These are phyloP conservation scores for Clitarchus hookeri DNA, from an alignment of 2,888 invertebrate species.

Conservation along the genomic window DNA sequence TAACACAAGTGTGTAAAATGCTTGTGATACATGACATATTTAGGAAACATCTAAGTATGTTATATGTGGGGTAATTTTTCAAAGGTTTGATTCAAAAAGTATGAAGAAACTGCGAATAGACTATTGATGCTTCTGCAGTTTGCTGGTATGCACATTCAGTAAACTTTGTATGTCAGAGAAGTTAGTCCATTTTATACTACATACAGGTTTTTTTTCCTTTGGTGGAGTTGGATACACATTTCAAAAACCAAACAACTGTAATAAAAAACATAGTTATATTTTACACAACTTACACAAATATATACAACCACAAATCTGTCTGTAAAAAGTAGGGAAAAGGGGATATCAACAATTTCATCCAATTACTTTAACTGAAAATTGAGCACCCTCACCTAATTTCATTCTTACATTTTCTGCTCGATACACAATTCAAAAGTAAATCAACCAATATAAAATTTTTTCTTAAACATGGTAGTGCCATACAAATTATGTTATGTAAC, in stretches of 20 bases:
- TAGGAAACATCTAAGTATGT: no score
- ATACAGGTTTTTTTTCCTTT: not conserved
- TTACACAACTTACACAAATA: constrained; percentile 42
- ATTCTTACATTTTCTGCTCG: not conserved
- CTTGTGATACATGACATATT: no score
- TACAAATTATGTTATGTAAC: not conserved
- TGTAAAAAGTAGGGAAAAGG: not conserved
- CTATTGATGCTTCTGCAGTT: no score
- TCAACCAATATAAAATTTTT: not conserved
- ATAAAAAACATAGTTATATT: constrained; percentile 38
- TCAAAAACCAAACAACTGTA: not conserved
- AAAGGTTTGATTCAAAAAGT: no score
- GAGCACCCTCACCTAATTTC: constrained; percentile 28
- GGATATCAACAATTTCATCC: constrained; percentile 22
- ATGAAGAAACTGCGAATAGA: no score
- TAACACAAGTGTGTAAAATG: no score
- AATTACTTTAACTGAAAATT: constrained; percentile 26
- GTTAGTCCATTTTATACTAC: no score
- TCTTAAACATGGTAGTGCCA: not conserved
- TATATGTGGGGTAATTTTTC: no score
- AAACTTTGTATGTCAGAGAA: no score
- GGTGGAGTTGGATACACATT: not conserved
- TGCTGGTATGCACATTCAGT: no score
- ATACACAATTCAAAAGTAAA: not conserved
- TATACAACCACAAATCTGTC: constrained; percentile 35